These are phyloP conservation scores for Epizoanthus rinbou DNA, from an alignment of 92 coral and sea anemone genomes.

Conservation along the genomic window DNA sequence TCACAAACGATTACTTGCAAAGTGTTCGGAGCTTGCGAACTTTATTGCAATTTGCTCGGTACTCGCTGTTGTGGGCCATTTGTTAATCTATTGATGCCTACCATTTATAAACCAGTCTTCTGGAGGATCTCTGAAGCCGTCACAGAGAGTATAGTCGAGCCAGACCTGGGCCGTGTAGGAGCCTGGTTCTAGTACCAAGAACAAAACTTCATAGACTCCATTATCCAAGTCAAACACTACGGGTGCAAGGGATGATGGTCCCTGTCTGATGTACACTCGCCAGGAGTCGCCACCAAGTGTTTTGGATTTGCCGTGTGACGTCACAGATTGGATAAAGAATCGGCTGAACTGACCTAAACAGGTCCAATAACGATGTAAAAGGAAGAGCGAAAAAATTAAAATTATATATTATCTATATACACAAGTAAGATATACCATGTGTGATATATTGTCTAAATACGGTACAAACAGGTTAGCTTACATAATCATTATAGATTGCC, in stretches of 20 bases:
- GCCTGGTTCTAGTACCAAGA: constrained; percentile 76
- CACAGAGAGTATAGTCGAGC: constrained; percentile 13
- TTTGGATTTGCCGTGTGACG: constrained; percentile 51
- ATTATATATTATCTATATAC: no score
- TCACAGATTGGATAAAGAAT: no score
- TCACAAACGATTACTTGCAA: no score
- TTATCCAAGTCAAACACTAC: not conserved
- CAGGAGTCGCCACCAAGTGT: constrained; percentile 68
- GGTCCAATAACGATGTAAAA: no score
- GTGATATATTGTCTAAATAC: not conserved
- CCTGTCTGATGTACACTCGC: no score
- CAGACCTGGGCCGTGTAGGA: constrained; percentile 65
- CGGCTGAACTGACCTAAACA: constrained; percentile 71
- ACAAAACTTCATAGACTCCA: constrained; percentile 78
- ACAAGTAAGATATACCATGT: no score
- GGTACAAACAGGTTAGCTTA: no score
- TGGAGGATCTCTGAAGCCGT: constrained; percentile 87
- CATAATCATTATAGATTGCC: not conserved
- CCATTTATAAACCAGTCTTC: constrained; percentile 75
- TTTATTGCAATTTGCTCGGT: no score
- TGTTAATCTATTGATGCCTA: not conserved
- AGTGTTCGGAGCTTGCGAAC: no score
- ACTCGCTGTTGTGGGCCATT: no score
- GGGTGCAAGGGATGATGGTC: no score
- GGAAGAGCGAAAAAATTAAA: no score